Evolutionary conservation across 2,797 vertebrate species (phyloP).

Genomic region (Channa striata): DNA sequence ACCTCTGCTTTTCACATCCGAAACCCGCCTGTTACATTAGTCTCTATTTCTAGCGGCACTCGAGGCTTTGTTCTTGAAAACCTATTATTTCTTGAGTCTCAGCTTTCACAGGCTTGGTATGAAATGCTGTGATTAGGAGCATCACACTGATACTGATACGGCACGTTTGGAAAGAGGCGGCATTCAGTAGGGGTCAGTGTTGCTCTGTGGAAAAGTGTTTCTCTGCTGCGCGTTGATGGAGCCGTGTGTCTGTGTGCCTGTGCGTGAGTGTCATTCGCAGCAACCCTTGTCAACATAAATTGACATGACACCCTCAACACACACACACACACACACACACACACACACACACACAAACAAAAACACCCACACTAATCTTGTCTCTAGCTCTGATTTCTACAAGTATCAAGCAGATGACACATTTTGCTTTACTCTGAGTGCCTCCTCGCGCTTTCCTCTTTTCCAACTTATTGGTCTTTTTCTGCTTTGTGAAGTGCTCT

Average conservation of each 20-base stretch:
- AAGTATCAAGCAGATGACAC: slow-evolving; percentile 41
- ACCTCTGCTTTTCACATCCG: slow-evolving; percentile 5
- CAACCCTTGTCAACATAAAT: slow-evolving; percentile 35
- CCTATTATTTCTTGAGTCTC: slow-evolving; percentile 17
- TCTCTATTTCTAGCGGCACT: slow-evolving; percentile 12
- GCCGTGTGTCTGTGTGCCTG: slow-evolving; percentile 7
- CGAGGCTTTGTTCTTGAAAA: slow-evolving; percentile 26
- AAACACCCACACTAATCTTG: slow-evolving; percentile 10
- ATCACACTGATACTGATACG: background rate
- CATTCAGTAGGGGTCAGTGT: slow-evolving; percentile 77
- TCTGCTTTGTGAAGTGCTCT: slow-evolving; percentile 53
- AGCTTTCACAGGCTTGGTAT: slow-evolving; percentile 11
- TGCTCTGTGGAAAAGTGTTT: slow-evolving; percentile 61
- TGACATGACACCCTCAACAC: slow-evolving; percentile 20
- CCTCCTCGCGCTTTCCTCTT: slow-evolving; percentile 37
- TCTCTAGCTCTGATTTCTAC: slow-evolving; percentile 34
- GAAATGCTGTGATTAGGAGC: slow-evolving; percentile 35
- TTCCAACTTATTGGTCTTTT: slow-evolving; percentile 56
- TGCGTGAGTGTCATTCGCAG: slow-evolving; percentile 18
- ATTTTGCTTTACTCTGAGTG: slow-evolving; percentile 41
- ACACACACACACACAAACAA: slow-evolving; percentile 2
- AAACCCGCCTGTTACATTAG: slow-evolving; percentile 12
- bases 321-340: slow-evolving; percentile 13
- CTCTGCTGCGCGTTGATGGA: slow-evolving; percentile 22
- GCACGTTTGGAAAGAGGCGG: background rate